Conservation (phyloP, 2,888 invertebrate genomes). For the Scaptomyza polygonia region DNA sequence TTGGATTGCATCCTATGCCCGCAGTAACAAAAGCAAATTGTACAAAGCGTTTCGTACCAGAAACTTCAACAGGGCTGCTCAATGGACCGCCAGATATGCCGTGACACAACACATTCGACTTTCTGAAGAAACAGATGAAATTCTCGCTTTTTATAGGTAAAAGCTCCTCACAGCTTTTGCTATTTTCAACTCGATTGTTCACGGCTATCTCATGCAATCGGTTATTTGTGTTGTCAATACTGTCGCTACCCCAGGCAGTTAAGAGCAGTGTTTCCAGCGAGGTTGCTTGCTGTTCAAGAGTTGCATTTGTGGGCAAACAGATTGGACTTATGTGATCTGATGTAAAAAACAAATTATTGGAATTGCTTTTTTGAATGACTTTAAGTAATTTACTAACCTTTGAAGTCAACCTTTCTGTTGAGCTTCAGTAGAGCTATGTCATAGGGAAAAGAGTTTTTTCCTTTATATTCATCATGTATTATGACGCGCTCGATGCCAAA, state of each 20-base stretch:
- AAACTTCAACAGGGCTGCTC: conserved; percentile 9
- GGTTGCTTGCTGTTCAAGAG: conserved; percentile 5
- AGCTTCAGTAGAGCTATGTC: conserved; percentile 33
- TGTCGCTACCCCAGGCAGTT: conserved; percentile 17
- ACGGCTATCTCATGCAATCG: too few relatives aligned
- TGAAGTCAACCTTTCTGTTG: conserved; percentile 9
- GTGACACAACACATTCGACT: rapidly evolving
- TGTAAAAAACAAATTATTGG: not conserved
- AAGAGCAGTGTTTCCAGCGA: conserved; percentile 1
- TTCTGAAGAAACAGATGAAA: not conserved
- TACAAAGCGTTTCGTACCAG: conserved; percentile 15
- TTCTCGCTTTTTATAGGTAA: too few relatives aligned
- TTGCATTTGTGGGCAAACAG: conserved; percentile 28
- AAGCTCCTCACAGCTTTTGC: too few relatives aligned
- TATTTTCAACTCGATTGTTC: not conserved
- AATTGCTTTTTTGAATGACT: not conserved
- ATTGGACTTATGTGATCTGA: conserved; percentile 32
- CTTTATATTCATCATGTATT: not conserved
- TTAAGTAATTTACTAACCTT: conserved; percentile 4
- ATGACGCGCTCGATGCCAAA: conserved; percentile 3
- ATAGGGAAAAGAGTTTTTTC: not conserved
- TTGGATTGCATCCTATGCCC: rapidly evolving
- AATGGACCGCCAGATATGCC: conserved; percentile 23
- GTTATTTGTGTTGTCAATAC: not conserved
- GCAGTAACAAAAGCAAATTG: conserved; percentile 25